Evolutionary conservation across 2,797 vertebrate genomes (phyloP).

Genomic region (Fundulus diaphanus): DNA sequence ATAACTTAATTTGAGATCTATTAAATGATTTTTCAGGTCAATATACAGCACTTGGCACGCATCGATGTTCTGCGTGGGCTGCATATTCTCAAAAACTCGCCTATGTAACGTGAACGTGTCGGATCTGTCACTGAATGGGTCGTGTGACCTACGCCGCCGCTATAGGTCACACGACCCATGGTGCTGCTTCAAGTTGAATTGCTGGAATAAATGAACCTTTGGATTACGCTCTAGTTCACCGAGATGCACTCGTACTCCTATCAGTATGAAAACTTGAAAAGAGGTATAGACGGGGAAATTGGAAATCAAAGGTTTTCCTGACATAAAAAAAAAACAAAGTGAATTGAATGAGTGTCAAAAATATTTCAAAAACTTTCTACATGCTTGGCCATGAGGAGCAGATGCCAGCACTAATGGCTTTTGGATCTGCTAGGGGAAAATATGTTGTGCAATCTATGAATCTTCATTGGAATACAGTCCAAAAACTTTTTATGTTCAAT

Average conservation of each 20-base stretch:
- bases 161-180: too few species aligned
- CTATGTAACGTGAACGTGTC: too few species aligned
- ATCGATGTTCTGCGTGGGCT: too few species aligned
- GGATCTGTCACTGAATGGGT: too few species aligned
- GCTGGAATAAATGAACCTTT: not conserved
- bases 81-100: too few species aligned
- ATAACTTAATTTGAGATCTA: too few species aligned
- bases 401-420: conserved; percentile 32
- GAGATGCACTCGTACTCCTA: not conserved
- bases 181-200: too few species aligned
- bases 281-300: conserved; percentile 12
- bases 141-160: too few species aligned
- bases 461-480: conserved; percentile 18
- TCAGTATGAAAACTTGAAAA: not conserved
- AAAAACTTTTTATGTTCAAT: not conserved
- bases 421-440: conserved; percentile 35
- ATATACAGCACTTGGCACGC: too few species aligned
- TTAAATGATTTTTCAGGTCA: too few species aligned
- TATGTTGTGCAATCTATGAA: conserved; percentile 40
- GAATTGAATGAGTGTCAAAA: conserved; percentile 33
- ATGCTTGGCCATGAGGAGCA: conserved; percentile 30
- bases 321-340: conserved; percentile 28
- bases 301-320: conserved; percentile 28
- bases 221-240: not conserved
- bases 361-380: conserved; percentile 43